These are phyloP conservation scores for Heliconius hortense DNA, from an alignment of 2,888 invertebrate genomes.

Conservation along the genomic window DNA sequence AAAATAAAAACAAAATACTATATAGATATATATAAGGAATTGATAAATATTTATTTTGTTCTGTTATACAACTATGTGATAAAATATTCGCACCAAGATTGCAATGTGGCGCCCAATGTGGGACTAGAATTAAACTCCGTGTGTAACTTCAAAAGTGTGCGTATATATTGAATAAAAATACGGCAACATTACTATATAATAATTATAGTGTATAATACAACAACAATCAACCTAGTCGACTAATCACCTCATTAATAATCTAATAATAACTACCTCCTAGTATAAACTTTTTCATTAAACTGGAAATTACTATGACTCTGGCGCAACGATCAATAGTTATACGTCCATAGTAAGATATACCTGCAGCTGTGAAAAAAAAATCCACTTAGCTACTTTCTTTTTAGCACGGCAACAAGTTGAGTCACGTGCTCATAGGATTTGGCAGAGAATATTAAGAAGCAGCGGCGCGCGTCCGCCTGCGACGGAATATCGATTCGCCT, in stretches of 20 bases:
- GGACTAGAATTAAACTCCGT: constrained; percentile 41
- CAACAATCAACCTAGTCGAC: background rate
- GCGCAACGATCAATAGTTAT: constrained; percentile 22
- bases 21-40: too few relatives aligned
- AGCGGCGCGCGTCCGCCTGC: constrained; percentile 73
- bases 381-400: constrained; percentile 20
- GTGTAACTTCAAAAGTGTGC: background rate
- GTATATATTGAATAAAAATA: background rate
- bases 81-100: constrained; percentile 40
- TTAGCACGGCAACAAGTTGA: constrained; percentile 76
- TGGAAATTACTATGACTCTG: background rate
- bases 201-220: background rate
- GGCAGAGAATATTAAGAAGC: constrained; percentile 69
- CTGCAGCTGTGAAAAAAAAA: constrained; percentile 28
- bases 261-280: background rate
- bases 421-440: constrained; percentile 76
- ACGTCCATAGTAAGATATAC: constrained; percentile 5
- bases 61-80: background rate
- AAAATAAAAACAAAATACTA: background rate
- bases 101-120: constrained; percentile 62
- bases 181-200: background rate
- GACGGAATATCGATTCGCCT: constrained; percentile 74
- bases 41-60: background rate
- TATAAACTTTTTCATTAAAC: background rate
- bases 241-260: background rate